Evolutionary conservation across 2,888 invertebrate genomes (phyloP).

Genomic region (Gortyna flavago): DNA sequence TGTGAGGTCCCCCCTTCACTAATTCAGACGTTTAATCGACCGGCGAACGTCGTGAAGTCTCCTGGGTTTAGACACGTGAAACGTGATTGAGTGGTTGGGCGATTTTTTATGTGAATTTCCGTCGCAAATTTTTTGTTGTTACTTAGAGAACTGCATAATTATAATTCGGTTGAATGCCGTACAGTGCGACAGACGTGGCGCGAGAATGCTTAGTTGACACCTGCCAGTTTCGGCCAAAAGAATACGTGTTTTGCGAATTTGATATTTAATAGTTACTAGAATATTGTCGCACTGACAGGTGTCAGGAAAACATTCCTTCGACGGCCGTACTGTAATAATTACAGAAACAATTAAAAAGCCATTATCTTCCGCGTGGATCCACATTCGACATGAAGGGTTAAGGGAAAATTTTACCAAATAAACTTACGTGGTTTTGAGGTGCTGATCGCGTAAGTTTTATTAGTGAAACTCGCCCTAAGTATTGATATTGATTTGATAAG

Average conservation of each 20-base stretch:
- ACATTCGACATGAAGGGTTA: too few species aligned
- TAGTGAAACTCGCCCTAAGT: background rate
- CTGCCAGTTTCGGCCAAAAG: background rate
- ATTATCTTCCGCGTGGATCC: background rate
- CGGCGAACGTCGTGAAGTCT: conserved; percentile 64
- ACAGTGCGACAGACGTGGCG: background rate
- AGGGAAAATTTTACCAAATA: background rate
- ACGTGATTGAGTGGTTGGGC: conserved; percentile 41
- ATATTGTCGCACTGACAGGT: background rate
- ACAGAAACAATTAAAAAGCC: background rate
- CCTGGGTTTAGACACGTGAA: conserved; percentile 62
- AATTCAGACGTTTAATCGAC: conserved; percentile 81
- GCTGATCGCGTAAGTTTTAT: background rate
- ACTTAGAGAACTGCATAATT: background rate
- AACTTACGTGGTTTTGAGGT: background rate
- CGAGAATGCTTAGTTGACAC: background rate
- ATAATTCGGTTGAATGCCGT: too few species aligned
- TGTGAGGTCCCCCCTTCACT: conserved; percentile 75
- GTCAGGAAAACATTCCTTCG: background rate
- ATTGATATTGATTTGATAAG: background rate
- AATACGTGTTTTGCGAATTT: background rate
- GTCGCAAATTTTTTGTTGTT: background rate
- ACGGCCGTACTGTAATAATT: too few species aligned
- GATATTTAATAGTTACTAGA: background rate
- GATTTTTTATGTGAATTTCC: conserved; percentile 10